Evolutionary conservation across 2,888 invertebrate genomes (phyloP).

Genomic region (Cabera pusaria): DNA sequence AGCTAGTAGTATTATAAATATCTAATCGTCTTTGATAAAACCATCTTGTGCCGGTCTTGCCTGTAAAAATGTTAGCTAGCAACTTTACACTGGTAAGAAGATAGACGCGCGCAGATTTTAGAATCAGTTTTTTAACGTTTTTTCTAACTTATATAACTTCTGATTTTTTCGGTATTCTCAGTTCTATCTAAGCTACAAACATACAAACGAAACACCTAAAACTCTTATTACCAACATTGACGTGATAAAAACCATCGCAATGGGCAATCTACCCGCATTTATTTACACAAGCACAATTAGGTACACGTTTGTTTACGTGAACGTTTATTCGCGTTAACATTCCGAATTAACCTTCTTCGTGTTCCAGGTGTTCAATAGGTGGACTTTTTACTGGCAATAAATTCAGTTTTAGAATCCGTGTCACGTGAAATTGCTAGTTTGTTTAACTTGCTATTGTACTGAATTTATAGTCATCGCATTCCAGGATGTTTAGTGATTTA

Average conservation of each 20-base stretch:
- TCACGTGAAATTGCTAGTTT: constrained; percentile 28
- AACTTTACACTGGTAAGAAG: too few relatives aligned
- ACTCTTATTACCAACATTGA: constrained; percentile 10
- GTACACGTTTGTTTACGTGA: constrained; percentile 32
- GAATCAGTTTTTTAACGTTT: too few relatives aligned
- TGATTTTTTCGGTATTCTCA: too few relatives aligned
- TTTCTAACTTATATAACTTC: too few relatives aligned
- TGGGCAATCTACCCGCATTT: constrained; percentile 22
- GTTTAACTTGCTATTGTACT: constrained; percentile 17
- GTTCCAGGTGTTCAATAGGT: constrained; percentile 39
- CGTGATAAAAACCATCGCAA: constrained; percentile 19
- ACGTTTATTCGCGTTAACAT: constrained; percentile 20
- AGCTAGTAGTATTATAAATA: too few relatives aligned
- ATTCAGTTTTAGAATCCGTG: constrained; percentile 42
- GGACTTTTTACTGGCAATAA: constrained; percentile 33
- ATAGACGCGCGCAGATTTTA: too few relatives aligned
- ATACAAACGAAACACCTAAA: constrained; percentile 7
- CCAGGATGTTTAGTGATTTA: constrained; percentile 4
- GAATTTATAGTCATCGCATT: constrained; percentile 16
- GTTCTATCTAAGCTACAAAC: not conserved
- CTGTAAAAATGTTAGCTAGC: too few relatives aligned
- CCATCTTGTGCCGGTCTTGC: too few relatives aligned
- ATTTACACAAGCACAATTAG: constrained; percentile 32
- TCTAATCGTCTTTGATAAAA: too few relatives aligned
- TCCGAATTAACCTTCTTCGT: too few relatives aligned